Base-by-base conservation (phyloP, 2,888 invertebrate species). In the Vesta saturnalis region DNA sequence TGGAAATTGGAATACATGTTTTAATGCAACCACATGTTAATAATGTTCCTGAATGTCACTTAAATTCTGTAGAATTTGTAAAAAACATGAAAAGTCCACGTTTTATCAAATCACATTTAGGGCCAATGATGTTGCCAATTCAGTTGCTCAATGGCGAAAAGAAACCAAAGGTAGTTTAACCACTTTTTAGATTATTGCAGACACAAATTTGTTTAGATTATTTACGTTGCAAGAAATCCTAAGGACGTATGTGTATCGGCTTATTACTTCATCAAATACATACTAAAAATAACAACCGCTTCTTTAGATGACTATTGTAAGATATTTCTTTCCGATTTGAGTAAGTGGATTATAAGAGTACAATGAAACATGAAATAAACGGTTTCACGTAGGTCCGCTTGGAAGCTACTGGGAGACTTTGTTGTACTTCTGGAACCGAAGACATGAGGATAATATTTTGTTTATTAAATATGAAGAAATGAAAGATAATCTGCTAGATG, bases 341-440 rank as follows among this genome's bases (percentile, higher is more conserved):
- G 52, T 52, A 52, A 16, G 18, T 8, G 14, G 3, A 14, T n/a
- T 43, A 3, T 43, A n/a, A 14, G 12, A 5, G 14, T 43, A n/a
- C 3, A 43, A 43, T 12, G 1, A 52, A 10, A 52, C 21, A 3
- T 10, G 12, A 2, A 43, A 8, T 8, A 43, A 43, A 5, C 10
- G 43, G 12, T 43, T 43, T n/a, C 12, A 71, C 23, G 8, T 23
- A 5, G 23, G 23, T 23, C 23, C 23, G 3, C 8, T 23, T 23
- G 23, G 23, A 5, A 43, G 43, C 3, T 76, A 71, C 35, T 76
- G 74, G 74, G 70, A 74, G 12, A 69, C 74, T 19, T 62, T 76
- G 2, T 60, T 76, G 6, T 70, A 71, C 18, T 72, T 64, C 14
- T 76, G 76, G 23, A 8, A 23, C 3, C 23, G 23, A 23, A 3